These are phyloP conservation scores for Doryteuthis pealeii DNA, from an alignment of 1,140 invertebrate species.

Conservation along the genomic window DNA sequence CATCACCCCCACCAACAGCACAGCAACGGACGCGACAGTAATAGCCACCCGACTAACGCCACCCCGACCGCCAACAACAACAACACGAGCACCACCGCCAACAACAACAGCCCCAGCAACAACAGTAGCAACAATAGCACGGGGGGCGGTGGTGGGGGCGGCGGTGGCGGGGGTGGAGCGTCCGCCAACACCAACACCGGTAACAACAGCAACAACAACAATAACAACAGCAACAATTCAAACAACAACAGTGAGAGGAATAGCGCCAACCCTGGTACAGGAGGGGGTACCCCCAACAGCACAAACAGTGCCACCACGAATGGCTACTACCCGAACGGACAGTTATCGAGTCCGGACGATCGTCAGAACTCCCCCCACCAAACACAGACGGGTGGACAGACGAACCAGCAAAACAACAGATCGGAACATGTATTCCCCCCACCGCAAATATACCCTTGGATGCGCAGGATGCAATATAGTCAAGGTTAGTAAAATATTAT, in stretches of 20 bases:
- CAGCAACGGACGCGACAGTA: not conserved
- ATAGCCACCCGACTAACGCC: not conserved
- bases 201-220: not conserved
- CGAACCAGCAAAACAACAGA: constrained; percentile 25
- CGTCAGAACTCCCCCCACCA: constrained; percentile 22
- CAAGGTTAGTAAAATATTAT: constrained; percentile 42
- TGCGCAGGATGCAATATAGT: constrained; percentile 55
- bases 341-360: constrained; percentile 20
- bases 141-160: not conserved
- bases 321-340: constrained; percentile 9
- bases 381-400: constrained; percentile 9
- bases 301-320: not conserved
- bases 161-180: not conserved
- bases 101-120: not conserved
- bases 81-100: not conserved
- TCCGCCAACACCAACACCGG: not conserved
- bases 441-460: constrained; percentile 55
- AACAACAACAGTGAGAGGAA: not conserved
- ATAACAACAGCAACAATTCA: not conserved
- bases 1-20: not conserved
- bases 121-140: not conserved
- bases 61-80: not conserved
- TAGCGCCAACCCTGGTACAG: too few relatives aligned
- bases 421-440: constrained; percentile 35
- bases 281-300: not conserved